Base-by-base conservation (phyloP, 2,113 vertebrate species). In the Suncus etruscus region DNA sequence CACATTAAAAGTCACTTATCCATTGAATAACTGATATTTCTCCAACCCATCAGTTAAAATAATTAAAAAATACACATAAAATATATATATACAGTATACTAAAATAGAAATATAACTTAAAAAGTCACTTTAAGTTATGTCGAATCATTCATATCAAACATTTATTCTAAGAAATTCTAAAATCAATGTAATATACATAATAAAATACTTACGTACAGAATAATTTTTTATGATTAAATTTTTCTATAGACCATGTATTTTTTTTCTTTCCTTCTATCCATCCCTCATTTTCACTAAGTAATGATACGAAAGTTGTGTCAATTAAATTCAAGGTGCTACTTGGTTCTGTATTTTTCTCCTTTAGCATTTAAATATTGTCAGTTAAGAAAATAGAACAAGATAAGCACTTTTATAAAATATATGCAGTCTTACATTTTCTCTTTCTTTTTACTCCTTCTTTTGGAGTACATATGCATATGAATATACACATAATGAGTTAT, bases 291-390 rank as follows among this genome's bases (percentile, higher is more conserved):
- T 72, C 12, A n/a, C 69, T 82, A 88, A 91, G 11, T 78, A 50
- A 29, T 2, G 5, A 68, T 61, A 51, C 8, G 66, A 85, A 84
- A 92, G 83, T 22, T 81, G 10, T 85, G 25, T 29, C 54, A 39
- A 29, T 85, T 80, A 51, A 89, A n/a, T 4, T 78, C 25, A 77
- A n/a, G 12, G 14, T 77, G 14, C 80, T 93, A 65, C 68, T 77
- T 89, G 47, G 48, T 73, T 47, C 48, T 45, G 3, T 14, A 68
- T 77, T 65, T 66, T 61, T 77, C 9, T 76, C 11, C 51, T 24
- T 89, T 11, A 3, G 61, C 50, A 6, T 0, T 5, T 92, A 47
- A 68, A 11, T 75, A 11, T 32, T 11, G 9, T 66, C 66, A 83
- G 74, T 89, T 90, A 25, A 14, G 1, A 66, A 83, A 16, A 18